phyloP scores from a whole-genome alignment of 1,140 invertebrate species.

The Trichonephila clavata region DNA sequence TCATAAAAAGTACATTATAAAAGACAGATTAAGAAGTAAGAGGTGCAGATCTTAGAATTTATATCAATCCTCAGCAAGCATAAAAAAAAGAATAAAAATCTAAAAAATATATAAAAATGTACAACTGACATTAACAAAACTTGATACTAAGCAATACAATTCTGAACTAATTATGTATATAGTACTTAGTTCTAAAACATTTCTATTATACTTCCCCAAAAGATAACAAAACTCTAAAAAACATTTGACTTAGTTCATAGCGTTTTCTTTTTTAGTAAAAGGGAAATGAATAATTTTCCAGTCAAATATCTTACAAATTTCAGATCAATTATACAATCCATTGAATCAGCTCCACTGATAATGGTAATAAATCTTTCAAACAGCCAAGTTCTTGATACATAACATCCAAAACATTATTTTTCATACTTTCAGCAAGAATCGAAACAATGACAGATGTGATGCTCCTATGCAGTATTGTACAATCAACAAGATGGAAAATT shows the following conservation, averaged over 20 bases:
- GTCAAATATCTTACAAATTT: slow-evolving; percentile 50
- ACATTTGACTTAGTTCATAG: slow-evolving; percentile 50
- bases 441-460: not conserved
- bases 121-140: slow-evolving; percentile 5
- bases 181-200: slow-evolving; percentile 5
- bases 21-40: not conserved
- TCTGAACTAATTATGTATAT: slow-evolving; percentile 28
- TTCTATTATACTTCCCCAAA: slow-evolving; percentile 24
- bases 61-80: slow-evolving; percentile 8
- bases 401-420: not conserved
- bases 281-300: slow-evolving; percentile 33
- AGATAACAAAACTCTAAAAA: slow-evolving; percentile 27
- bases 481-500: not conserved
- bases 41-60: not conserved
- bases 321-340: slow-evolving; percentile 20
- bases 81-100: slow-evolving; percentile 28
- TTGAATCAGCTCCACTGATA: not conserved
- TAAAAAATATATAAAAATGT: slow-evolving; percentile 41
- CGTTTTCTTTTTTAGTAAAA: slow-evolving; percentile 1
- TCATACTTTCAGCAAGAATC: not conserved
- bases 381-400: not conserved
- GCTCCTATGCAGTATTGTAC: not conserved
- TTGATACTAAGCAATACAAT: slow-evolving; percentile 32
- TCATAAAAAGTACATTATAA: slow-evolving; percentile 21
- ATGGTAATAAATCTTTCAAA: not conserved